Evolutionary conservation across 2,797 vertebrate genomes (phyloP).

Genomic region (Ataeniobius toweri): DNA sequence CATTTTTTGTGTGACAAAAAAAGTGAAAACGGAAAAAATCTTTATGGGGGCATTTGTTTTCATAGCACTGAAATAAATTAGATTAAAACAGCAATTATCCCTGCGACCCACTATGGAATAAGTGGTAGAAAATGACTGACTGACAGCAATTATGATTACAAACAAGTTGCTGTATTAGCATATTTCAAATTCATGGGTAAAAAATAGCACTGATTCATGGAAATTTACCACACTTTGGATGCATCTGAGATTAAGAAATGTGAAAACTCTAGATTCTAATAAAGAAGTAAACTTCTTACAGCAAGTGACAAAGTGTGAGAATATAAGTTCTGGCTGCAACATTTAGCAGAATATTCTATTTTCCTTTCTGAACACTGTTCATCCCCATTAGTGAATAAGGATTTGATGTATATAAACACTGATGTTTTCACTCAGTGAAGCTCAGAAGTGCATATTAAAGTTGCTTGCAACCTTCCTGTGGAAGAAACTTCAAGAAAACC

Average conservation of each 20-base stretch:
- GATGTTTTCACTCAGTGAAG: background rate
- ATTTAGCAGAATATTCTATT: background rate
- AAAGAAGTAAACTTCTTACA: background rate
- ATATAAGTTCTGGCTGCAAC: background rate
- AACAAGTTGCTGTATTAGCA: background rate
- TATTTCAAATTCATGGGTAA: background rate
- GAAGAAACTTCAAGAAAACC: background rate
- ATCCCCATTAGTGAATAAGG: background rate
- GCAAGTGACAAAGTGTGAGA: background rate
- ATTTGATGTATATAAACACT: background rate
- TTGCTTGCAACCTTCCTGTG: background rate
- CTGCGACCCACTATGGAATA: too few species aligned
- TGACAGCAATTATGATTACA: background rate
- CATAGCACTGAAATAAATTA: background rate
- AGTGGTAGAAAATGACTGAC: too few species aligned
- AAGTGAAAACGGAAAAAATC: background rate
- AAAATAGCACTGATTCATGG: background rate
- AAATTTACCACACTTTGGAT: background rate
- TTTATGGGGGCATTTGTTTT: background rate
- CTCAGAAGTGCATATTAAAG: background rate
- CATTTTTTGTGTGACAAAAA: background rate
- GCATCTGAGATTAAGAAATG: background rate
- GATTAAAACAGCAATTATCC: background rate
- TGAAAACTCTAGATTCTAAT: background rate
- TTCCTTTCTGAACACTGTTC: background rate